These are phyloP conservation scores for Teleogryllus occipitalis DNA, from an alignment of 1,140 invertebrate genomes.

Conservation along the genomic window DNA sequence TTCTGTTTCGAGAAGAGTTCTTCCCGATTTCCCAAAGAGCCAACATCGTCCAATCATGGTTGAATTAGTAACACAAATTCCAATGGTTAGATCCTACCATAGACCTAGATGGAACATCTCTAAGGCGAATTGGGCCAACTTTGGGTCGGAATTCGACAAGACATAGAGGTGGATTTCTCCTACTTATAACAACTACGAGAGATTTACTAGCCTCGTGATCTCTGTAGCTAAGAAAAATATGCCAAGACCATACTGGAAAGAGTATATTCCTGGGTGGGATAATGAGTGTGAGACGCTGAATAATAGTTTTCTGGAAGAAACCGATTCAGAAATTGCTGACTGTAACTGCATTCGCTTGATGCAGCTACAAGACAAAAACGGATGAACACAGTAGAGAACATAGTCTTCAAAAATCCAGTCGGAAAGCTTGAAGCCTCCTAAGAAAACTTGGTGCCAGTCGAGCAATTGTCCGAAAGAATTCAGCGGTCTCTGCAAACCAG, in stretches of 20 bases:
- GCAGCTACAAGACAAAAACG: neutral
- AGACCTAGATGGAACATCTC: no score
- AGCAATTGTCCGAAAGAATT: neutral
- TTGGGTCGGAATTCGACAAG: no score
- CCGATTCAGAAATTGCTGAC: neutral
- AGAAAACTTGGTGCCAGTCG: constrained; percentile 15
- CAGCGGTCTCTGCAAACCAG: constrained; percentile 10
- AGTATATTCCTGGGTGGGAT: no score
- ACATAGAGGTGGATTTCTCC: no score
- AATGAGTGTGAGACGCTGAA: no score
- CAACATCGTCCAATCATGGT: neutral
- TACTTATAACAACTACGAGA: no score
- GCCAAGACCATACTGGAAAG: no score
- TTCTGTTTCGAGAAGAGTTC: neutral
- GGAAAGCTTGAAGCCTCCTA: constrained; percentile 17
- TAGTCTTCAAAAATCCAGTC: constrained; percentile 19
- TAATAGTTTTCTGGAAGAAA: neutral
- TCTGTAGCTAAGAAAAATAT: no score
- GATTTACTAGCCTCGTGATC: no score
- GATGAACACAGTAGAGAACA: constrained; percentile 11
- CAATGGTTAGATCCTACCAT: no score
- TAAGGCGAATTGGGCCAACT: no score
- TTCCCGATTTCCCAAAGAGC: neutral
- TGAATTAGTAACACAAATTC: neutral
- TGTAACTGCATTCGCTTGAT: neutral